Conservation (phyloP, 2,888 invertebrate genomes). For the Molanna angustata region DNA sequence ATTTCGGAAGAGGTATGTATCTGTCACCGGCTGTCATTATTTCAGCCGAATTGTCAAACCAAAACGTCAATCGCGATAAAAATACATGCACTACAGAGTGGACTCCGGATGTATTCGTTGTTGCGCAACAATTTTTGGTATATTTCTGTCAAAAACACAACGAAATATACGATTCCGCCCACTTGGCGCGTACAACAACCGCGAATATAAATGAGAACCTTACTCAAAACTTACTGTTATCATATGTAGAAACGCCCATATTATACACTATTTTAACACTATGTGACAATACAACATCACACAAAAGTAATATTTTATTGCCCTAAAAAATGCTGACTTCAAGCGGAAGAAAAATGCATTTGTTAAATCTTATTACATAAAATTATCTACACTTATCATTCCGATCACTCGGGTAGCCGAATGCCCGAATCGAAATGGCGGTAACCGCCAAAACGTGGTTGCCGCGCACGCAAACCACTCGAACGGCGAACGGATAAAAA, state of each 20-base stretch:
- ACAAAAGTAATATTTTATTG: neutral
- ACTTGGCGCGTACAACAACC: neutral
- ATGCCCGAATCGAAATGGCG: slow-evolving; percentile 18
- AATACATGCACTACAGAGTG: neutral
- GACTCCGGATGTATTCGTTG: neutral
- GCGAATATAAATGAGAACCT: slow-evolving; percentile 5
- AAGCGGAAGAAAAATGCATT: slow-evolving; percentile 8
- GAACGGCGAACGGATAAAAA: slow-evolving; percentile 5
- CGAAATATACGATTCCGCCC: slow-evolving; percentile 17
- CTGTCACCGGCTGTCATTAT: slow-evolving; percentile 22
- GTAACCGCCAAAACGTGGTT: slow-evolving; percentile 11
- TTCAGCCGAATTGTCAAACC: slow-evolving; percentile 6
- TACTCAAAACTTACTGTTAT: slow-evolving; percentile 19
- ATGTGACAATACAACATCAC: neutral
- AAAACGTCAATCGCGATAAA: neutral
- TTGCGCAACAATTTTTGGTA: neutral
- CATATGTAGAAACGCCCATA: slow-evolving; percentile 18
- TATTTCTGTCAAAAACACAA: slow-evolving; percentile 19
- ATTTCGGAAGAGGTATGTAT: slow-evolving; percentile 5
- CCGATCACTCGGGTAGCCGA: slow-evolving; percentile 1
- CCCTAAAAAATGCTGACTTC: neutral
- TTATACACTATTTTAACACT: slow-evolving; percentile 3
- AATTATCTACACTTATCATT: slow-evolving; percentile 16
- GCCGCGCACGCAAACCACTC: slow-evolving; percentile 9
- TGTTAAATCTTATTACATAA: slow-evolving; percentile 22